A percentile compares a stretch with the other conserved stretches of the same genome.
Evolutionary conservation across 2,888 invertebrate species (phyloP).

Genomic region (Leptinotarsa rubiginosa): DNA sequence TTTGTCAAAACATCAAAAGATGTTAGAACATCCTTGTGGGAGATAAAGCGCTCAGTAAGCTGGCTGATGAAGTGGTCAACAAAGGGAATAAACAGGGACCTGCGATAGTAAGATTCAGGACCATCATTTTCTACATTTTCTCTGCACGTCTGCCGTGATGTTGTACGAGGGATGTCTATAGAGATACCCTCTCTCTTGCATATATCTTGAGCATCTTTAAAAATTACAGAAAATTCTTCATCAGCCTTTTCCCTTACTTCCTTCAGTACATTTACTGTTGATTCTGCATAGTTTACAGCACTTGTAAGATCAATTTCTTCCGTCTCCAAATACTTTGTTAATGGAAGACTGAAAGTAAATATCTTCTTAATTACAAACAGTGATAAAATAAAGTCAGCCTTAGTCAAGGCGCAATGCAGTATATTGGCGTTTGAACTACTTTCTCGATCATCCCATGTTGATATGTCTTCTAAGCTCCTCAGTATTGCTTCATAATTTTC

Average conservation of each 20-base stretch:
- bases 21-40: constrained; percentile 10
- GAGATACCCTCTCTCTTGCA: constrained; percentile 5
- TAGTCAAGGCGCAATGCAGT: too few relatives aligned
- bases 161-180: constrained; percentile 1
- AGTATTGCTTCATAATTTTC: background rate
- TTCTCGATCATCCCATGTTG: too few relatives aligned
- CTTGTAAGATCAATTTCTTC: background rate
- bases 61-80: constrained; percentile 7
- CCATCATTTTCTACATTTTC: constrained; percentile 5
- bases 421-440: too few relatives aligned
- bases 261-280: background rate
- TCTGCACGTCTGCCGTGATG: background rate
- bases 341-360: constrained; percentile 7
- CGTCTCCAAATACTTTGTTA: constrained; percentile 7
- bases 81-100: constrained; percentile 10
- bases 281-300: constrained; percentile 7
- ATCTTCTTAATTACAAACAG: background rate
- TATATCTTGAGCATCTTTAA: constrained; percentile 10
- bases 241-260: constrained; percentile 1
- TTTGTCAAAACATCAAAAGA: background rate
- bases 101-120: constrained; percentile 6
- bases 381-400: background rate
- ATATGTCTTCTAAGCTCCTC: constrained; percentile 3
- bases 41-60: constrained; percentile 4
- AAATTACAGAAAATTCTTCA: constrained; percentile 7